Evolutionary conservation across 64 coral and sea anemone genomes (phyloP).

Genomic region (Catalaphyllia jardinei): DNA sequence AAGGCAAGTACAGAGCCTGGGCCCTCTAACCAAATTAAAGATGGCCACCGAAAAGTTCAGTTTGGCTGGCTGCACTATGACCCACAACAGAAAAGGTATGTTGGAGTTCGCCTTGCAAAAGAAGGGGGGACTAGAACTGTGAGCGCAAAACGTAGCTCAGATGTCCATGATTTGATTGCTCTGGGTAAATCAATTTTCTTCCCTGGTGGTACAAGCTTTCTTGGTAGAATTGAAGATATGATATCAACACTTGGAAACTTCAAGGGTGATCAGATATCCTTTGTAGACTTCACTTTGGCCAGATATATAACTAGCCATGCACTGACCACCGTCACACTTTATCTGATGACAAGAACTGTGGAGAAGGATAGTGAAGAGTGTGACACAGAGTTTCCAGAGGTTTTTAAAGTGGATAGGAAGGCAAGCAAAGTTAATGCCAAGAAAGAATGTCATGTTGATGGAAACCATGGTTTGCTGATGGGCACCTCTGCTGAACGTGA

Average conservation of each 20-base stretch:
- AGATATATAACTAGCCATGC: conserved; percentile 41
- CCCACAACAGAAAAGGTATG: too few relatives aligned
- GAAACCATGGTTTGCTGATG: background rate
- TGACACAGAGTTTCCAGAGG: conserved; percentile 5
- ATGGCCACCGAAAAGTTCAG: too few relatives aligned
- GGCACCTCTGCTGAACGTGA: conserved; percentile 12
- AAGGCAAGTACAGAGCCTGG: too few relatives aligned
- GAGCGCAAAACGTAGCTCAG: too few relatives aligned
- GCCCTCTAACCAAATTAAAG: too few relatives aligned
- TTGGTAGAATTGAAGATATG: conserved; percentile 54
- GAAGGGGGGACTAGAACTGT: too few relatives aligned
- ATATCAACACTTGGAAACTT: conserved; percentile 60
- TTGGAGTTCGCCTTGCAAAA: too few relatives aligned
- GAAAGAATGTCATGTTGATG: background rate
- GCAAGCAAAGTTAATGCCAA: background rate
- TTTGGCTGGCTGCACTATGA: too few relatives aligned
- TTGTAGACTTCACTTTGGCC: conserved; percentile 40
- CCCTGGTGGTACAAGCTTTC: conserved; percentile 43
- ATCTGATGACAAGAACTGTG: conserved; percentile 1
- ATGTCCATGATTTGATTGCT: too few relatives aligned
- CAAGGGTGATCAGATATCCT: conserved; percentile 50
- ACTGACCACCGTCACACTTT: conserved; percentile 54
- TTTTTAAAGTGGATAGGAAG: conserved; percentile 19
- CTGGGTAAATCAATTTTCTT: background rate
- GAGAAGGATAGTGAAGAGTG: background rate